Evolutionary conservation across 1,140 invertebrate species (phyloP), one percentile per base, ranked within the genome.

Genomic region (Caenorhabditis tropicalis): DNA sequence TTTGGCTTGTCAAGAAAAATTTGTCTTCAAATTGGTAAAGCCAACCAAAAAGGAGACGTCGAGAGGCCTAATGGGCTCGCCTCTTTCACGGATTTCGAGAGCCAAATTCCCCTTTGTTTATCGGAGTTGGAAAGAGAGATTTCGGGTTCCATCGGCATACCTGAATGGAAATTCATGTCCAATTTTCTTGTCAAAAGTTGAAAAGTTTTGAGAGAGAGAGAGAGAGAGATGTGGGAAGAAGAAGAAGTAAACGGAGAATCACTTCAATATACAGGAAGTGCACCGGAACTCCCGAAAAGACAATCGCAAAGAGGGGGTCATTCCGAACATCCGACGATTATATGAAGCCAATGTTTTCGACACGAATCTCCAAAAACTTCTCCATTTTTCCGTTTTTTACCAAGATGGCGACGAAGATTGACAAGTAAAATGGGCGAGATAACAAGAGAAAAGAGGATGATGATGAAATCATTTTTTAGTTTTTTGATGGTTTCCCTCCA

Each of bases 141-240:
- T 43, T 43, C 29, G n/a, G 58, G 36, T 65, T 65, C 29, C 19
- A 29, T 60, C 56, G 56, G 56, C 4, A 36, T 74, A 74, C 65
- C 65, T 74, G n/a, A n/a, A n/a, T n/a, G n/a, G n/a, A n/a, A n/a
- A n/a, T n/a, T n/a, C n/a, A n/a, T n/a, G n/a, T n/a, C 29, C 65
- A 74, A 74, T 74, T 74, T 74, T 74, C 65, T 74, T 74, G 65
- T 74, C 65, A 74, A 74, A 46, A 74, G 65, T 74, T 74, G 65
- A 74, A 74, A 74, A 74, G 2, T 65, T n/a, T 19, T 16, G 53
- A 27, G 24, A 10, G 29, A 29, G 29, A 51, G 19, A 21, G 49
- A 51, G 49, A 7, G 16, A 58, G 24, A 19, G 29, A 19, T 27
- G 58, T 46, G 1, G 1, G 21, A 27, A 24, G 21, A 56, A 56